Evolutionary conservation across 1,140 invertebrate genomes (phyloP), one percentile per base, ranked within the genome.

Genomic region (Lepidurus packardi): DNA sequence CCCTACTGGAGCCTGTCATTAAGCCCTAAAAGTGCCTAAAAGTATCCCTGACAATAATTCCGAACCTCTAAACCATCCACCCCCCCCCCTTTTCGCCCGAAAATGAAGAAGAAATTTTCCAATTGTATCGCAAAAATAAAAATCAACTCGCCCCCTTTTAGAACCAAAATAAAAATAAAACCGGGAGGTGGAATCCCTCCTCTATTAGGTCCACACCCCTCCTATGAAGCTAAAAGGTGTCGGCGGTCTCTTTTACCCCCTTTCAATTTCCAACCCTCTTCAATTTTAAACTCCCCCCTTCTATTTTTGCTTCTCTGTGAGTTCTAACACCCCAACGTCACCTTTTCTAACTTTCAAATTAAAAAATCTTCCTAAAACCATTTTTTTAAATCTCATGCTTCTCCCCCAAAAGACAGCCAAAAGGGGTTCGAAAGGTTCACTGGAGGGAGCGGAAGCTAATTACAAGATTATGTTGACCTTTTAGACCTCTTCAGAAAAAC

Each of bases 201-300:
- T 65, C 53, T 21, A 65, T 65, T 21, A n/a, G 53, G 6, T 65
- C 53, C 53, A n/a, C 53, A 21, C 53, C 53, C 53, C 34, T 34
- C 34, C 53, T 65, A 65, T 65, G 53, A n/a, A 65, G 16, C 53
- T 65, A 65, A 34, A 34, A 65, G 53, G 53, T 65, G 53, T 65
- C 13, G 53, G 53, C n/a, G 53, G 53, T 65, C 53, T 16, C 53
- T 65, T 65, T 65, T 21, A n/a, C n/a, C 16, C 21, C 53, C 53
- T 65, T 65, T 21, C 53, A 65, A 65, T 21, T 65, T 65, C n/a
- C n/a, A n/a, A 13, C 13, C 47, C 47, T 65, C 47, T 65, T 65
- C 47, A 9, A 65, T 65, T 65, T 34, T 65, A 65, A 21, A 13
- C 47, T n/a, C 47, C 47, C 13, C 21, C 47, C 53, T n/a, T 65